Conservation (phyloP, 1,140 invertebrate species). For the Drosophila biarmipes region DNA sequence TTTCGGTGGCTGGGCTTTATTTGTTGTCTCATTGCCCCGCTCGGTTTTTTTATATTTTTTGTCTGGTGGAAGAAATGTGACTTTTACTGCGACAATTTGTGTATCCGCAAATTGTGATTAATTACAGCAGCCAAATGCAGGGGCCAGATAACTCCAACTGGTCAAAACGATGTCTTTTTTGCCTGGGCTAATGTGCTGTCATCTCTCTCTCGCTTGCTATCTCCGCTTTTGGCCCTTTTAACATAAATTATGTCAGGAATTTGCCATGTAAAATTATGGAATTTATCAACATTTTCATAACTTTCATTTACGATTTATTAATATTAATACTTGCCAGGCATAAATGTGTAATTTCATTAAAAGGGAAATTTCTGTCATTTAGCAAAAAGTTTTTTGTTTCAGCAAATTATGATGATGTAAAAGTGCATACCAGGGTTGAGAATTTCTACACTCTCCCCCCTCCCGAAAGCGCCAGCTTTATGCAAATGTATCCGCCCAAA, state of each 20-base stretch:
- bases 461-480: not conserved
- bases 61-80: conserved; percentile 56
- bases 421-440: conserved; percentile 8
- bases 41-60: conserved; percentile 1
- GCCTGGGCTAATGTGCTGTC: conserved; percentile 41
- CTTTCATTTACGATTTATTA: conserved; percentile 47
- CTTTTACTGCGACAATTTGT: conserved; percentile 71
- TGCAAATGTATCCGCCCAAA: not conserved
- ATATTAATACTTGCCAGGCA: conserved; percentile 35
- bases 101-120: conserved; percentile 71
- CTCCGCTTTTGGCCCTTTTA: conserved; percentile 24
- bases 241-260: conserved; percentile 38
- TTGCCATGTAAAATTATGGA: conserved; percentile 23
- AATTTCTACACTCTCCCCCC: conserved; percentile 4
- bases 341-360: conserved; percentile 32
- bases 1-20: conserved; percentile 59
- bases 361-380: conserved; percentile 27
- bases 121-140: conserved; percentile 39
- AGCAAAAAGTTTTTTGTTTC: conserved; percentile 5
- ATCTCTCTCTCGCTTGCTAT: conserved; percentile 1
- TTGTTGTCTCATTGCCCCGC: conserved; percentile 54
- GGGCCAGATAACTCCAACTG: conserved; percentile 33
- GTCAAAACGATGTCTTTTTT: conserved; percentile 32
- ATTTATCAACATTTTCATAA: conserved; percentile 37
- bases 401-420: conserved; percentile 1